A percentile compares a stretch with the other conserved stretches of the same genome.
phyloP scores from a whole-genome alignment of 2,797 vertebrate genomes.

The Mormyrus proboscirostris region DNA sequence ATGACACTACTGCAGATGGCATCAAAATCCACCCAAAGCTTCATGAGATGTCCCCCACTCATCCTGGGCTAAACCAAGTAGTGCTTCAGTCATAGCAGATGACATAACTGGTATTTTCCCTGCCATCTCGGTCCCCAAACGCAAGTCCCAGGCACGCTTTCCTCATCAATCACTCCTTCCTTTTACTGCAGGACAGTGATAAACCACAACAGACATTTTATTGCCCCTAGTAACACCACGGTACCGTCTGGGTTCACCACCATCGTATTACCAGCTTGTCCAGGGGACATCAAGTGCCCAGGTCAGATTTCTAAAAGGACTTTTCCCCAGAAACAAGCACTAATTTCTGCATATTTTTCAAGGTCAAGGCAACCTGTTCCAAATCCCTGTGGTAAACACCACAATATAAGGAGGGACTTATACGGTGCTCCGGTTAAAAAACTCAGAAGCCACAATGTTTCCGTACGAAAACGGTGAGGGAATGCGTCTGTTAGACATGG shows the following conservation, averaged over 20 bases:
- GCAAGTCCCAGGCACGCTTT: neutral
- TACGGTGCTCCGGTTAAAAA: neutral
- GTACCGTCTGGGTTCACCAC: neutral
- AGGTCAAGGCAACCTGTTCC: neutral
- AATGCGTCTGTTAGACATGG: neutral
- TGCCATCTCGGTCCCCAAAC: neutral
- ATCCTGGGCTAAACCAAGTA: neutral
- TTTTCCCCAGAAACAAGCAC: neutral
- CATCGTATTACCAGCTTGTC: neutral
- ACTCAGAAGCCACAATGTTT: neutral
- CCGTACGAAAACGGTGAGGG: neutral
- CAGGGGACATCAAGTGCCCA: neutral
- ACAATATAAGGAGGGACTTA: neutral
- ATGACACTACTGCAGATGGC: neutral
- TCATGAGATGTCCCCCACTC: neutral
- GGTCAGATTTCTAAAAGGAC: neutral
- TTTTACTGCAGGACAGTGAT: neutral
- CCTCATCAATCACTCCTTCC: neutral
- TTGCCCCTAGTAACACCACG: neutral
- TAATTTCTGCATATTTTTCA: neutral
- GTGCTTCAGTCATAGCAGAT: neutral
- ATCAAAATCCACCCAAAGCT: neutral
- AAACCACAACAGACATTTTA: neutral
- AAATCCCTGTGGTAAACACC: neutral
- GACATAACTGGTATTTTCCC: neutral